Evolutionary conservation across 2,797 vertebrate genomes (phyloP).

Genomic region (Gallinago stenura): DNA sequence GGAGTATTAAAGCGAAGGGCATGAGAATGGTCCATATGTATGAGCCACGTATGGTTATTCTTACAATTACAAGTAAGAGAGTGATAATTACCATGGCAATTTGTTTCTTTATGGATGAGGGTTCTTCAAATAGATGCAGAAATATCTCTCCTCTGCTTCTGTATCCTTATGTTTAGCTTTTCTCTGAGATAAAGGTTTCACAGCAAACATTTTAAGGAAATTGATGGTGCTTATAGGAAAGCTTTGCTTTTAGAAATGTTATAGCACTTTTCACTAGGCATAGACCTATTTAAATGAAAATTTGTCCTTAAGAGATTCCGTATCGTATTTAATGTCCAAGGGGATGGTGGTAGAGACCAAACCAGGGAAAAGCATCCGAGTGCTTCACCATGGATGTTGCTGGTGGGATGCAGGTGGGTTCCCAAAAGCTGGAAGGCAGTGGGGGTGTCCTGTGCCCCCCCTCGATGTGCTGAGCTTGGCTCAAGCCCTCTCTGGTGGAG

Average conservation of each 20-base stretch:
- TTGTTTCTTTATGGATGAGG: conserved; percentile 73
- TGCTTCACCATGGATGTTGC: background rate
- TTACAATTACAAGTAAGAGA: conserved; percentile 43
- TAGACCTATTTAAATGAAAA: background rate
- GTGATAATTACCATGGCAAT: conserved; percentile 71
- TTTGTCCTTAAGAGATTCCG: background rate
- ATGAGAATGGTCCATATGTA: conserved; percentile 49
- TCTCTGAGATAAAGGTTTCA: conserved; percentile 50
- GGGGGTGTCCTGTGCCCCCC: background rate
- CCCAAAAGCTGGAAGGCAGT: background rate
- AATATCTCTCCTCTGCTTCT: conserved; percentile 56
- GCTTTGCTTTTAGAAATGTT: background rate
- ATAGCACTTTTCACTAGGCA: background rate
- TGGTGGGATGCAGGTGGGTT: background rate
- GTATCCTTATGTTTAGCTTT: conserved; percentile 57
- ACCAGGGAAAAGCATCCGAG: accelerated
- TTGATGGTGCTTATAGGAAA: conserved; percentile 58
- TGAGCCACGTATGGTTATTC: conserved; percentile 50
- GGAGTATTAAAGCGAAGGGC: conserved; percentile 20
- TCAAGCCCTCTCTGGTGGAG: background rate
- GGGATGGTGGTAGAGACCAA: background rate
- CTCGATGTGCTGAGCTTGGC: background rate
- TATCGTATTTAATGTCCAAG: background rate
- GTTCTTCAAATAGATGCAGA: conserved; percentile 70
- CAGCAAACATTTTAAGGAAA: conserved; percentile 66